Base-by-base conservation (phyloP, 1,140 invertebrate genomes). In the Zaprionus gabonicus region DNA sequence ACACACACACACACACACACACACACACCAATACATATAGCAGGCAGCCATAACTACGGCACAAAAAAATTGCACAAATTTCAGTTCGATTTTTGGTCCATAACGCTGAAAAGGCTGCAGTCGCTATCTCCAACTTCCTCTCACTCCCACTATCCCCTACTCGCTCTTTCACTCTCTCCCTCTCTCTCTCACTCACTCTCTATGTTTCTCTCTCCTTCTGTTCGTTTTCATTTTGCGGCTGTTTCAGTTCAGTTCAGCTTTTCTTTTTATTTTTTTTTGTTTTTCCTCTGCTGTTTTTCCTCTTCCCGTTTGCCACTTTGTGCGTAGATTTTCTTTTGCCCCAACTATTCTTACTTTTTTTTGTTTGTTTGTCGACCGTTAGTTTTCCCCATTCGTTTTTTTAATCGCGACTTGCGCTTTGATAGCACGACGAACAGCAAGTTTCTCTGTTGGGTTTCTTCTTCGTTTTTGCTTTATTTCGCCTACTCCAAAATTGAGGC, bases 71-170 rank as follows among this genome's bases (percentile, higher is more conserved):
- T 81, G 51, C 51, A 74, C 60, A 81, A 85, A 88, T 81, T 88
- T 78, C 78, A 85, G 84, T 88, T 88, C 84, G 84, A 88, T 88
- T 88, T 88, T 85, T 90, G 85, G 71, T 81, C 56, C 81, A 88
- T 82, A 88, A 90, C 80, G 81, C 63, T 81, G 75, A 71, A 83
- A 70, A 67, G 38, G 28, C 46, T 71, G 44, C 67, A 59, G 59
- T 73, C 59, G 59, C 75, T 73, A 63, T 66, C 70, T 77, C 23
- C 17, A 13, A 9, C 41, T 62, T 9, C 49, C 56, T 57, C 28
- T 27, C 78, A 17, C 67, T 57, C 15, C 2, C 53, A 20, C 12
- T 9, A 36, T 55, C 20, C 7, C 49, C 28, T 36, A 63, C 46
- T 41, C 27, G 17, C 36, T 28, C 64, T 57, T 1, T 20, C 9